Base-by-base conservation (phyloP, 2,888 invertebrate species). In the Cantharis rustica region DNA sequence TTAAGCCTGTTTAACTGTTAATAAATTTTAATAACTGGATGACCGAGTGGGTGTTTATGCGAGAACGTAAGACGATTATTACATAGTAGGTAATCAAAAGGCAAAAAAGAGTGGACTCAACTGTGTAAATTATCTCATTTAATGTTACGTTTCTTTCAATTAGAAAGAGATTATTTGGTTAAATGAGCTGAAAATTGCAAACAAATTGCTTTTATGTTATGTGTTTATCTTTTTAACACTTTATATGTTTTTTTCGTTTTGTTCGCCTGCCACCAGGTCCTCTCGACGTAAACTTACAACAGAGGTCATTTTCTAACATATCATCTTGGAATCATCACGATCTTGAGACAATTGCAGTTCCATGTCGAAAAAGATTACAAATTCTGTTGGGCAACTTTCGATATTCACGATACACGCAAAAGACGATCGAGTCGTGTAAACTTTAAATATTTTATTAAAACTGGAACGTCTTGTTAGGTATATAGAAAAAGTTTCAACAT, bases 61-160 rank as follows among this genome's bases (percentile, higher is more conserved):
- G 79, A 79, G 77, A 79, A 77, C 16, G 64, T 64, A 68, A 17
- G 76, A 76, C 76, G 79, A 47, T 47, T 47, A 47, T 47, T 47
- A 47, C 47, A 47, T 47, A 47, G 47, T 47, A 47, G 47, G 47
- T n/a, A 47, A 47, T 66, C 64, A 66, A 66, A 66, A 66, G n/a
- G 23, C 64, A 66, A 20, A 66, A 17, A 66, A 66, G 23, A 66
- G 23, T 66, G 17, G 17, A 63, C 17, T n/a, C 64, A 66, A 66
- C 64, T 16, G 77, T 76, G 78, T 79, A 79, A 80, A 79, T 78
- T 76, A 78, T 47, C 77, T 75, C 71, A 75, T 76, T 80, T 80
- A 76, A 78, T 76, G 79, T 80, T 75, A 77, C 76, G 78, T 80
- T 79, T 76, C 70, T 77, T 77, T 79, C 80, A 79, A 75, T 80